A percentile compares a stretch with the other conserved stretches of the same genome.
These are phyloP conservation scores for Enoplosus armatus DNA, from an alignment of 2,797 vertebrate genomes.

Conservation along the genomic window DNA sequence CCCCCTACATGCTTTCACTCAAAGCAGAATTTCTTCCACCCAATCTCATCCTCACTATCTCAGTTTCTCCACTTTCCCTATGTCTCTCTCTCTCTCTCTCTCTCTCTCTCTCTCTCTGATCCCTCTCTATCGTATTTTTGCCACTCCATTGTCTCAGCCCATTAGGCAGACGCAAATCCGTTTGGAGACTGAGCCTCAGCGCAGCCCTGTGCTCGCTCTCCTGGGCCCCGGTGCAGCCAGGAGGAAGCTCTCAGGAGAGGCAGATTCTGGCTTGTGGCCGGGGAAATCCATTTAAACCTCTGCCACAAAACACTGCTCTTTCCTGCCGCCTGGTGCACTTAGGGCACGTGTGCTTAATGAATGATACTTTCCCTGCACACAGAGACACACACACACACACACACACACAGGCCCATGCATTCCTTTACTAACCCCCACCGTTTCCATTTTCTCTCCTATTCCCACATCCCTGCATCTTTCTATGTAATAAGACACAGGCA, in stretches of 20 bases:
- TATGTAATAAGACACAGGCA: slow-evolving; percentile 40
- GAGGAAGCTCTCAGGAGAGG: slow-evolving; percentile 70
- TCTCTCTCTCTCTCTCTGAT: slow-evolving; percentile 52
- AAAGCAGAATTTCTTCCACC: slow-evolving; percentile 42
- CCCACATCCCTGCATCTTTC: slow-evolving; percentile 11
- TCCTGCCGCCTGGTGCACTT: slow-evolving; percentile 52
- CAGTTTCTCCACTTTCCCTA: slow-evolving; percentile 47
- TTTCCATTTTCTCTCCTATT: neutral
- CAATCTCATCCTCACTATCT: slow-evolving; percentile 57
- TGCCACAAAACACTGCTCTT: slow-evolving; percentile 66
- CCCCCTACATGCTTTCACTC: slow-evolving; percentile 25
- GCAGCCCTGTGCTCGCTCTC: slow-evolving; percentile 59
- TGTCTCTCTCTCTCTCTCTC: slow-evolving; percentile 23
- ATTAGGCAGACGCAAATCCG: slow-evolving; percentile 83
- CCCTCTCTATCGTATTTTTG: slow-evolving; percentile 69
- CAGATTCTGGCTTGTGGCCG: slow-evolving; percentile 62
- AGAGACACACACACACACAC: slow-evolving; percentile 21
- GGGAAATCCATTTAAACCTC: slow-evolving; percentile 77
- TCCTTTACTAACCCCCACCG: neutral
- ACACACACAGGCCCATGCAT: slow-evolving; percentile 14
- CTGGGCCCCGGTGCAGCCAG: slow-evolving; percentile 63
- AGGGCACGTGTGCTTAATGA: slow-evolving; percentile 64
- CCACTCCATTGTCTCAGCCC: slow-evolving; percentile 79
- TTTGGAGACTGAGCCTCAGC: slow-evolving; percentile 71
- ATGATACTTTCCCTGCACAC: slow-evolving; percentile 47